Conservation (phyloP, 2,113 vertebrate genomes). For the Nyctereutes procyonoides region DNA sequence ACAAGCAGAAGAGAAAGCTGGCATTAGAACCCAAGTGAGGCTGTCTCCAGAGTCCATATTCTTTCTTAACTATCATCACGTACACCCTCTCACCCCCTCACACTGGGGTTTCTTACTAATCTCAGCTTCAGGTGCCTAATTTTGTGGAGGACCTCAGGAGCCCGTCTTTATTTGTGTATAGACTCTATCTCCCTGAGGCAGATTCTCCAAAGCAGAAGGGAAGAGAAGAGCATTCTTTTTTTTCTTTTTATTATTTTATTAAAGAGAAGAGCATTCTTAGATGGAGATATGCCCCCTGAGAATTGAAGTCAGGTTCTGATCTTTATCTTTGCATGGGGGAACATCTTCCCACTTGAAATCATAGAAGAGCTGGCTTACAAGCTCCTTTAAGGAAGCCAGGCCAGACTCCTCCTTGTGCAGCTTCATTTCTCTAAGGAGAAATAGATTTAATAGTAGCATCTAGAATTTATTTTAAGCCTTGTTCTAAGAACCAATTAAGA, state of each 20-base stretch:
- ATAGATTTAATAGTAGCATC: neutral
- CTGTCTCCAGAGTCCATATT: neutral
- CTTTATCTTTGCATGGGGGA: neutral
- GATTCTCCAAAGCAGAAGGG: neutral
- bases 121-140: neutral
- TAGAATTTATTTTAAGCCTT: neutral
- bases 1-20: neutral
- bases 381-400: neutral
- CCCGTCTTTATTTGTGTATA: neutral
- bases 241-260: no score
- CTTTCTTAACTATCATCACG: neutral
- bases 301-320: neutral
- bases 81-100: neutral
- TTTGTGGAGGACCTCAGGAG: neutral
- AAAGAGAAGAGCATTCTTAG: neutral
- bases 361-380: neutral
- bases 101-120: neutral
- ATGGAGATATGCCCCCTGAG: neutral
- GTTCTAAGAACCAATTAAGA: constrained; percentile 9
- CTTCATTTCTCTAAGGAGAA: constrained; percentile 18
- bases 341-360: neutral
- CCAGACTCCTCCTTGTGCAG: neutral
- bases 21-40: neutral
- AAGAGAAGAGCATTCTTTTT: neutral
- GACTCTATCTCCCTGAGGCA: neutral